A percentile compares a stretch with the other conserved stretches of the same genome.
These are phyloP conservation scores for Lasioglossum vierecki DNA, from an alignment of 2,888 invertebrate genomes.

Conservation along the genomic window DNA sequence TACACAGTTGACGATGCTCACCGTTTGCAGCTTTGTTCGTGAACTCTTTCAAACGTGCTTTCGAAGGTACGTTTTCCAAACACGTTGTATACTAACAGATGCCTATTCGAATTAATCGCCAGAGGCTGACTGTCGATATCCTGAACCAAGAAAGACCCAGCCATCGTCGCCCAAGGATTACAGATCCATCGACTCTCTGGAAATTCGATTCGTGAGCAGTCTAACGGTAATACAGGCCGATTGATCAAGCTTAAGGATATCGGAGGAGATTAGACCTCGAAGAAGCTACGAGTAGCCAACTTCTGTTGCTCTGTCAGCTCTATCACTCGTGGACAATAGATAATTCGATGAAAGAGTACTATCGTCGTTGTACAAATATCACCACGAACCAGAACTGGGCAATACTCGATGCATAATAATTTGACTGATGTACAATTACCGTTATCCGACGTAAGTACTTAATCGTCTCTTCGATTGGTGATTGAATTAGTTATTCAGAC, in stretches of 20 bases:
- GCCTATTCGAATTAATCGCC: not conserved
- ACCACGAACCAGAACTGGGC: slow-evolving; percentile 1
- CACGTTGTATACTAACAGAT: not conserved
- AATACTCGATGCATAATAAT: not conserved
- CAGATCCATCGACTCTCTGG: slow-evolving; percentile 38
- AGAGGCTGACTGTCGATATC: not conserved
- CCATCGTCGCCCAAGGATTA: not conserved
- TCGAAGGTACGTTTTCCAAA: not conserved
- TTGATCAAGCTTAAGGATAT: slow-evolving; percentile 41
- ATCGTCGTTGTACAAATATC: slow-evolving; percentile 53
- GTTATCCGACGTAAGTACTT: not conserved
- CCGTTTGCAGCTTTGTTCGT: not conserved
- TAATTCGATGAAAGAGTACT: slow-evolving; percentile 10
- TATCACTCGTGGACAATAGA: slow-evolving; percentile 25
- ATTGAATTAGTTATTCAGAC: not conserved
- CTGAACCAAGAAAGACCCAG: not conserved
- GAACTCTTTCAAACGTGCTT: not conserved
- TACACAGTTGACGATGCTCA: not conserved
- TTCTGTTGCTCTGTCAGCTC: not conserved
- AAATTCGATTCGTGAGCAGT: slow-evolving; percentile 25
- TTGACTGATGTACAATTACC: not conserved
- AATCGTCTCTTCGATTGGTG: not conserved
- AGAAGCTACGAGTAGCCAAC: slow-evolving; percentile 17
- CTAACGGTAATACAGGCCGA: slow-evolving; percentile 50
- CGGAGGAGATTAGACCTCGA: slow-evolving; percentile 32